phyloP scores from a whole-genome alignment of 2,113 vertebrate species.

The Ciconia maguari region DNA sequence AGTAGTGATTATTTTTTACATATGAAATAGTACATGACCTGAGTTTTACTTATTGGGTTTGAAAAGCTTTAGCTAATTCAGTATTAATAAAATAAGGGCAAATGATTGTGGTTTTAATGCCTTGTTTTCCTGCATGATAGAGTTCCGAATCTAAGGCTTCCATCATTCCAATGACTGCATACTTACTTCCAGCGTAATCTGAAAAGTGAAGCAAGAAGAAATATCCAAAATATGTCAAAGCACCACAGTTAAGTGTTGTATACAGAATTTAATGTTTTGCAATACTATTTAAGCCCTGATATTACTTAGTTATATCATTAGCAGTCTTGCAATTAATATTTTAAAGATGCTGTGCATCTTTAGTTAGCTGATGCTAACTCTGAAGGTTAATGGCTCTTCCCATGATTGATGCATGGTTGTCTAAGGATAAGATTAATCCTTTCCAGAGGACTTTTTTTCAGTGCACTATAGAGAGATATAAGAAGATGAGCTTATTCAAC shows the following conservation, averaged over 20 bases:
- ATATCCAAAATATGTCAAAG: background rate
- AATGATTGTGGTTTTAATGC: conserved; percentile 84
- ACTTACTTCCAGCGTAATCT: conserved; percentile 82
- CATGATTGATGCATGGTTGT: background rate
- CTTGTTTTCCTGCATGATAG: conserved; percentile 71
- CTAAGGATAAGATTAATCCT: background rate
- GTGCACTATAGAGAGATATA: background rate
- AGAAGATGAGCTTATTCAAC: background rate
- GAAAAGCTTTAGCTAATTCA: conserved; percentile 74
- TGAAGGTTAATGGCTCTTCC: background rate
- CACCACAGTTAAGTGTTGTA: background rate
- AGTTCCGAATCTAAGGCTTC: conserved; percentile 82
- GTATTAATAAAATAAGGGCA: conserved; percentile 84
- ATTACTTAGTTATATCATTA: background rate
- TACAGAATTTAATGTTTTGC: background rate
- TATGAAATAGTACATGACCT: background rate
- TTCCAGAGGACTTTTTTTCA: background rate
- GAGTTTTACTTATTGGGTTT: conserved; percentile 70
- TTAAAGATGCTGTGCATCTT: background rate
- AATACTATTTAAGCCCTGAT: background rate
- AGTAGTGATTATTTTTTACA: background rate
- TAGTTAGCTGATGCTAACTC: background rate
- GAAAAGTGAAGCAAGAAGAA: background rate
- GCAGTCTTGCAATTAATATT: background rate
- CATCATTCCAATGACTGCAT: conserved; percentile 77